Conservation (phyloP, 2,113 vertebrate species). For the Onychostoma macrolepis region DNA sequence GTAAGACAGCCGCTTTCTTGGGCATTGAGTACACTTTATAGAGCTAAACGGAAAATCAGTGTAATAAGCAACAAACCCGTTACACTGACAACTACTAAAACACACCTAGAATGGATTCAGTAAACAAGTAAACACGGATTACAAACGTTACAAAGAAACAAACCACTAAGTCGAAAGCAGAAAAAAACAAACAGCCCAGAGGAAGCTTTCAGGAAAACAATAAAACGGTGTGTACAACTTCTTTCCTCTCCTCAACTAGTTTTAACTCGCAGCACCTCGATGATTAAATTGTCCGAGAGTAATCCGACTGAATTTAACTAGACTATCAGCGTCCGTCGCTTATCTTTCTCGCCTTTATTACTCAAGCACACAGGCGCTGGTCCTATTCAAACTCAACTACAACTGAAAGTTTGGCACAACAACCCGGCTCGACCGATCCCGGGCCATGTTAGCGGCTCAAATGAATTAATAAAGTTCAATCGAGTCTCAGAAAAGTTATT, state of each 20-base stretch:
- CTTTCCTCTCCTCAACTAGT: neutral
- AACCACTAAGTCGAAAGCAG: neutral
- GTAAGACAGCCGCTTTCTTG: neutral
- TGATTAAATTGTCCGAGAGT: slow-evolving; percentile 5
- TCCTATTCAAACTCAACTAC: neutral
- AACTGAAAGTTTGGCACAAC: neutral
- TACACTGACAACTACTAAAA: neutral
- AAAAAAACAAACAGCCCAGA: slow-evolving; percentile 22
- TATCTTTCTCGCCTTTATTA: neutral
- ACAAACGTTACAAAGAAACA: neutral
- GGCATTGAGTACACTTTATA: neutral
- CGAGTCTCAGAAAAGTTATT: neutral
- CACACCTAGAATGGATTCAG: neutral
- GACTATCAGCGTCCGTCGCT: neutral
- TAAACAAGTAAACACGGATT: neutral
- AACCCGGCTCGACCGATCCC: neutral
- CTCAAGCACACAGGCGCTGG: neutral
- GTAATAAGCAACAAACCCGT: neutral
- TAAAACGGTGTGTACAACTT: neutral
- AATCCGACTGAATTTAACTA: neutral
- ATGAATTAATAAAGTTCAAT: slow-evolving; percentile 7
- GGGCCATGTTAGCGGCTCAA: neutral
- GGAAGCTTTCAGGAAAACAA: neutral
- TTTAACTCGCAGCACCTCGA: neutral
- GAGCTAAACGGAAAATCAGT: neutral